phyloP scores from a whole-genome alignment of 92 coral and sea anemone species.

The Epizoanthus illoricatus region DNA sequence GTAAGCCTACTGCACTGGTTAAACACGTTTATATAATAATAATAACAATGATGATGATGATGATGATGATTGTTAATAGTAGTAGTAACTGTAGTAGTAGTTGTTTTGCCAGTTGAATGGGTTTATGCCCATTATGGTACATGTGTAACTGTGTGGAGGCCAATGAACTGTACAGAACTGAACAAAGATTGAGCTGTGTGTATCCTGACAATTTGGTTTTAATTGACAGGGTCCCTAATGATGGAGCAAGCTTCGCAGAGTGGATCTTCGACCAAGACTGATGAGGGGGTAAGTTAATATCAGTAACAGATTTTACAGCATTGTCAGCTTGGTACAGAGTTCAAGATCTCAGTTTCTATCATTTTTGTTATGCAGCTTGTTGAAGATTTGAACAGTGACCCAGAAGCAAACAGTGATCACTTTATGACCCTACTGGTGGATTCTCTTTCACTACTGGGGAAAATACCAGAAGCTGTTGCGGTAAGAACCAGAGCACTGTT shows the following conservation, averaged over 20 bases:
- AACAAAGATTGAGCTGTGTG: no score
- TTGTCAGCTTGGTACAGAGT: neutral
- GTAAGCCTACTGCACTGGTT: no score
- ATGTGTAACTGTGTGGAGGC: no score
- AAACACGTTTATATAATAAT: no score
- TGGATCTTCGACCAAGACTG: constrained; percentile 26
- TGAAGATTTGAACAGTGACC: constrained; percentile 86
- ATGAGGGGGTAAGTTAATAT: constrained; percentile 12
- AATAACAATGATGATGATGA: no score
- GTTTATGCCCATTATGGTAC: no score
- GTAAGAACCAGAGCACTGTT: constrained; percentile 36
- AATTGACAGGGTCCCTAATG: constrained; percentile 62
- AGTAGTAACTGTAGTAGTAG: no score
- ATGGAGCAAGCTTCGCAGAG: constrained; percentile 57
- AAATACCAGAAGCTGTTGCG: constrained; percentile 96
- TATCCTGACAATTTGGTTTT: neutral
- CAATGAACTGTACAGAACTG: no score
- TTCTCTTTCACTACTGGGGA: constrained; percentile 86
- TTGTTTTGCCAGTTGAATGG: no score
- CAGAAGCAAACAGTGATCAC: constrained; percentile 90
- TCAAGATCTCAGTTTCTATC: neutral
- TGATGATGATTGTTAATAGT: no score
- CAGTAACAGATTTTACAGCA: neutral
- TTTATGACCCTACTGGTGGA: constrained; percentile 92
- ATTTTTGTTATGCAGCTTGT: constrained; percentile 45